Base-by-base conservation (phyloP, 2,888 invertebrate genomes). In the Eupithecia inturbata region DNA sequence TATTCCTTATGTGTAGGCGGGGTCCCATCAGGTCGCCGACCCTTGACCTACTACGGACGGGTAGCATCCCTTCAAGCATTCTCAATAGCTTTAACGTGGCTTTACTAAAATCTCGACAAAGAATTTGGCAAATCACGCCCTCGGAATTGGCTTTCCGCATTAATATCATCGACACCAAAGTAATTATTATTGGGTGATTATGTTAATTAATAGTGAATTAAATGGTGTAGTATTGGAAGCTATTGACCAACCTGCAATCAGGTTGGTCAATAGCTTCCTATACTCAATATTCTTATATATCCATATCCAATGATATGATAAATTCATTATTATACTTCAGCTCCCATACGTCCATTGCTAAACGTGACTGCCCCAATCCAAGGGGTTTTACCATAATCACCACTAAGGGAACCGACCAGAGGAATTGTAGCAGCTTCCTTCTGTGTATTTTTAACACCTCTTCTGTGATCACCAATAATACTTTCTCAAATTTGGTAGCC, bases 1-100 rank as follows among this genome's bases (percentile, higher is more conserved):
- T 87, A 87, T 89, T 83, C 84, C 49, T 49, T 49, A 83, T 88
- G 84, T 83, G 83, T 75, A 82, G 81, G 68, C 4, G 82, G 80
- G 75, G 82, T 78, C 80, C 79, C 80, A 31, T 77, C 80, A 81
- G 76, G 79, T 78, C 80, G 77, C 81, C 87, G 89, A 89, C 89
- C 89, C 89, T 89, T 90, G 90, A 90, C 89, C 90, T 82, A 85
- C 83, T 87, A 83, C 74, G 81, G 77, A 81, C 80, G 84, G 83
- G 83, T 79, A 80, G 80, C 71, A 26, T 22, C 57, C 75, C 78
- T 73, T 77, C 78, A 79, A 53, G 57, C 64, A 64, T 83, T 80
- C 84, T 80, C 83, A 81, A 69, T 70, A 73, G 77, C 79, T 81
- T 78, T 63, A 82, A 36, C n/a, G 36, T 64, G 36, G 64, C 22